Base-by-base conservation (phyloP, 1,140 invertebrate species). In the Anthonomus grandis region DNA sequence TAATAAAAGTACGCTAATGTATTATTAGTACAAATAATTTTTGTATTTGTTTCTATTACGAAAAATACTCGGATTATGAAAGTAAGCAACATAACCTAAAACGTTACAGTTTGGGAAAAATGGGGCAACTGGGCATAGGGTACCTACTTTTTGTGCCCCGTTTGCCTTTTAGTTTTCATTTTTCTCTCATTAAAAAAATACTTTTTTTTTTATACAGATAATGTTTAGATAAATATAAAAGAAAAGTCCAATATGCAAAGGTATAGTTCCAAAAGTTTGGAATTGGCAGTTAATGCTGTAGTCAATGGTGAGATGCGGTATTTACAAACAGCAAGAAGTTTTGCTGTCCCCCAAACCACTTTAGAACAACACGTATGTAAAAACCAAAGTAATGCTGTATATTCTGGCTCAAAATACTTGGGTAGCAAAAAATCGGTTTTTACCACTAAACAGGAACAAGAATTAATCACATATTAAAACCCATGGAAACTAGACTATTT, bases 341-440 rank as follows among this genome's bases (percentile, higher is more conserved):
- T 47, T 47, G n/a, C 6, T n/a, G 45, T 47, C 15, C 45, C 45
- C 31, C 24, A 24, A 1, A 25, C 45, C 10, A 47, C 45, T 47
- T 27, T 47, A 13, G 45, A 47, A 17, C 45, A 25, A n/a, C 17
- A 47, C 1, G 24, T 47, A 27, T 27, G 31, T 27, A 47, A 27
- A 27, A 4, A 47, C 13, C 10, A n/a, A 47, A n/a, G 31, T 25
- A 47, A 47, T 47, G 45, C 45, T n/a, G 45, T 4, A n/a, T 47
- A 24, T 6, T 1, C 24, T 13, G 17, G 24, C 17, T 5, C 21
- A 12, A 47, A 47, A 47, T n/a, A 15, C 17, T 25, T 47, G 10
- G 45, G 45, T 9, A 21, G 6, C 10, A 19, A 19, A 19, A 44
- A 13, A 13, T 22, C 41, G 4, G 19, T 17, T 24, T 31, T 31